phyloP scores from a whole-genome alignment of 2,113 vertebrate species.

The Oncorhynchus nerka region DNA sequence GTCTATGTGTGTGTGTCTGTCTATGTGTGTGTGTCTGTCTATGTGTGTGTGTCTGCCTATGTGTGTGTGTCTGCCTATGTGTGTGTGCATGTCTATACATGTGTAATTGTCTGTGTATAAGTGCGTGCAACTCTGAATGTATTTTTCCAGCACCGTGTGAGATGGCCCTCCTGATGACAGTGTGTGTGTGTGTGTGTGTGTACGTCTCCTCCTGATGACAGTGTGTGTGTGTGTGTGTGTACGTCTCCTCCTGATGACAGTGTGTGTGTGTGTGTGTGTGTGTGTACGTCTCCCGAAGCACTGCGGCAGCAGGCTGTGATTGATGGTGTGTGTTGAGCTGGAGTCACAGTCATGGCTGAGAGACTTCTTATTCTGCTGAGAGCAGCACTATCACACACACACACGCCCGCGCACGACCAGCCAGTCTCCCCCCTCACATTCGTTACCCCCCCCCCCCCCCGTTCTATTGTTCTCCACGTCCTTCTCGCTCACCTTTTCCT shows the following conservation, averaged over 20 bases:
- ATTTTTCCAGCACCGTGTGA: slow-evolving; percentile 5
- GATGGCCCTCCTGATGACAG: slow-evolving; percentile 1
- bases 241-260: too few relatives aligned
- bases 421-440: background rate
- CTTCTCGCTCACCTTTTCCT: background rate
- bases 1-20: slow-evolving; percentile 3
- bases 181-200: slow-evolving; percentile 25
- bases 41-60: too few relatives aligned
- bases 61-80: slow-evolving; percentile 1
- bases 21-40: slow-evolving; percentile 4
- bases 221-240: slow-evolving; percentile 29
- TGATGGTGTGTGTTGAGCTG: slow-evolving; percentile 70
- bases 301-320: slow-evolving; percentile 76
- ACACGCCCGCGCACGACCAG: background rate
- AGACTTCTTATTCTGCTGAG: slow-evolving; percentile 73
- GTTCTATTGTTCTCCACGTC: too few relatives aligned
- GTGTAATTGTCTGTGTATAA: background rate
- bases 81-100: slow-evolving; percentile 15
- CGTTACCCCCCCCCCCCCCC: background rate
- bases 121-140: background rate
- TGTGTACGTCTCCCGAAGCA: slow-evolving; percentile 60
- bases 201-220: too few relatives aligned
- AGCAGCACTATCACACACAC: slow-evolving; percentile 61
- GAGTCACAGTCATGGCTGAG: slow-evolving; percentile 77
- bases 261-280: slow-evolving; percentile 29